phyloP scores from a whole-genome alignment of 2,113 vertebrate species.

The Blennius ocellaris region DNA sequence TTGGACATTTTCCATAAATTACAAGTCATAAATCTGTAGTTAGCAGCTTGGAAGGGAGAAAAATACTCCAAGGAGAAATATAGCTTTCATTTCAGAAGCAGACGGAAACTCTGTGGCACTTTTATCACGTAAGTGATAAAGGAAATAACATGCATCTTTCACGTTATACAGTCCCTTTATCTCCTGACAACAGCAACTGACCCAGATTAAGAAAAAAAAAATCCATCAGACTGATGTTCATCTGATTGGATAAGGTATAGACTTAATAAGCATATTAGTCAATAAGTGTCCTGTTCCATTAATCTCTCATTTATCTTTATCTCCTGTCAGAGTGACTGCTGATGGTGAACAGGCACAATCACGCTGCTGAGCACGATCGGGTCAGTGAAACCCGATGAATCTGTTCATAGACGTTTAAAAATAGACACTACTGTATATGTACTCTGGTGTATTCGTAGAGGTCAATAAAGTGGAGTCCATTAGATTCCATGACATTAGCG shows the following conservation, averaged over 20 bases:
- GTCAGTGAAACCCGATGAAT: slow-evolving; percentile 41
- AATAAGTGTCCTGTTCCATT: neutral
- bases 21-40: neutral
- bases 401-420: slow-evolving; percentile 47
- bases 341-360: slow-evolving; percentile 24
- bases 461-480: slow-evolving; percentile 67
- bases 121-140: slow-evolving; percentile 5
- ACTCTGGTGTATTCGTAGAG: slow-evolving; percentile 53
- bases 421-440: slow-evolving; percentile 42
- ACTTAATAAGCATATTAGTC: slow-evolving; percentile 39
- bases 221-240: neutral
- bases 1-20: neutral
- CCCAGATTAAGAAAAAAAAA: slow-evolving; percentile 27
- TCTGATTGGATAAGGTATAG: slow-evolving; percentile 21
- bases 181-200: slow-evolving; percentile 20
- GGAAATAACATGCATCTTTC: slow-evolving; percentile 14
- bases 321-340: slow-evolving; percentile 6
- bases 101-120: slow-evolving; percentile 17
- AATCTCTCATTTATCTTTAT: slow-evolving; percentile 23
- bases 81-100: slow-evolving; percentile 14
- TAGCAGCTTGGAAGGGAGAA: neutral
- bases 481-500: slow-evolving; percentile 53
- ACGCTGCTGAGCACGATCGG: slow-evolving; percentile 13
- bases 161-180: slow-evolving; percentile 17
- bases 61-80: neutral